Base-by-base conservation (phyloP, 2,797 vertebrate genomes). In the Coregonus ussuriensis region DNA sequence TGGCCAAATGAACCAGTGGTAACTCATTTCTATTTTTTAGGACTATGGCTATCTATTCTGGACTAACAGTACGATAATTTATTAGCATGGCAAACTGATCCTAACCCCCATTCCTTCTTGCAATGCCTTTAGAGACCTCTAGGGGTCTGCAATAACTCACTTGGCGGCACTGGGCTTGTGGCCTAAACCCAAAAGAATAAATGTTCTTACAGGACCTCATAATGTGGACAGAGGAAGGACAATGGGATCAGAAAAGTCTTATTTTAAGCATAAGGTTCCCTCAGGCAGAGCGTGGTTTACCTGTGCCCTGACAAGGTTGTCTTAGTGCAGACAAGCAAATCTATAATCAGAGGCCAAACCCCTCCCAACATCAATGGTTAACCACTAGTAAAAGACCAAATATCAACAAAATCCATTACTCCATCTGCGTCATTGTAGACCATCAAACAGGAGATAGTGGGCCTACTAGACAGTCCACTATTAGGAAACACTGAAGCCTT, bases 141-240 rank as follows among this genome's bases (percentile, higher is more conserved):
- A 65, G n/a, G 25, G n/a, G 62, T 25, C 25, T 25, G 21, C 7
- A 65, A 65, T 65, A 11, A 65, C 25, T 65, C 21, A 29, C 62
- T 6, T 59, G 1, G 16, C 6, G 31, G 31, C 31, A 33, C 31
- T 33, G 6, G 3, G 6, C 56, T 59, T 21, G 7, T 59, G 7
- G 56, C 56, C n/a, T 65, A 31, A 65, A 65, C 21, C 62, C 62
- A 25, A 65, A 29, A 65, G n/a, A 65, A 65, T 63, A 9, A 63
- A 21, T 15, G 6, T 63, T 15, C 14, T 56, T 18, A 56, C 14
- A 18, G 53, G 4, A 56, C 53, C 3, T 56, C 53, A 6, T 15
- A 18, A 18, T 5, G 47, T 37, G 51, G n/a, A 72, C 31, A 35
- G 41, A 35, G 52, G 54, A 14, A 56, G 31, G 9, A 29, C 18